Evolutionary conservation across 2,888 invertebrate genomes (phyloP), one percentile per base, ranked within the genome.

Genomic region (Gymnocheta viridis): DNA sequence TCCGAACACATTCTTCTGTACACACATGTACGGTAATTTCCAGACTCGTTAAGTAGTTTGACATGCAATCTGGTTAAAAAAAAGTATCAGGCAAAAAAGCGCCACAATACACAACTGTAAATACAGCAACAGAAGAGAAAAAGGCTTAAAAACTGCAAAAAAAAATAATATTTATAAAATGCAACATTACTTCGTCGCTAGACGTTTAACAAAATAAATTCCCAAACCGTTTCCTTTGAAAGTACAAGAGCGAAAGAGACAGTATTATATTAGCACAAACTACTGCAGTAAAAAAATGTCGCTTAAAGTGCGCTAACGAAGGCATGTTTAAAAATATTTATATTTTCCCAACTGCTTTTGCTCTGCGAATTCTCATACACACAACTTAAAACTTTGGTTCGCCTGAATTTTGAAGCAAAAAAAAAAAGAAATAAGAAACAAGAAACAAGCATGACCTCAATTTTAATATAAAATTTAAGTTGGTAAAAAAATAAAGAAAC

Each of bases 11-110:
- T 19, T 24, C 29, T 29, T 24, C 22, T 41, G n/a, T n/a, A n/a
- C n/a, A 32, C 29, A 41, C 27, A 29, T 41, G n/a, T n/a, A n/a
- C n/a, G n/a, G n/a, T n/a, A n/a, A 67, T 41, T 83, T 60, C 67
- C 80, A 83, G 76, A 81, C 83, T 81, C 49, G 80, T 80, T 84
- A 84, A 80, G 76, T 27, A 73, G 54, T 73, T 84, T 72, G 72
- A 84, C 83, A 84, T 84, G 83, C 83, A 80, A 81, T 80, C 72
- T 80, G 79, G 38, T 67, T 10, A 6, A 49, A 58, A 67, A 17
- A 3, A 77, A 47, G 4, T 41, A 44, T 4, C 47, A 76, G 19
- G n/a, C n/a, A 17, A 22, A 47, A 32, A 38, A 17, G 2, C 14
- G 2, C 62, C 62, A 66, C 56, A 58, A 58, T 41, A 51, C 62